Evolutionary conservation across 2,797 vertebrate genomes (phyloP).

Genomic region (Acanthis flammea): DNA sequence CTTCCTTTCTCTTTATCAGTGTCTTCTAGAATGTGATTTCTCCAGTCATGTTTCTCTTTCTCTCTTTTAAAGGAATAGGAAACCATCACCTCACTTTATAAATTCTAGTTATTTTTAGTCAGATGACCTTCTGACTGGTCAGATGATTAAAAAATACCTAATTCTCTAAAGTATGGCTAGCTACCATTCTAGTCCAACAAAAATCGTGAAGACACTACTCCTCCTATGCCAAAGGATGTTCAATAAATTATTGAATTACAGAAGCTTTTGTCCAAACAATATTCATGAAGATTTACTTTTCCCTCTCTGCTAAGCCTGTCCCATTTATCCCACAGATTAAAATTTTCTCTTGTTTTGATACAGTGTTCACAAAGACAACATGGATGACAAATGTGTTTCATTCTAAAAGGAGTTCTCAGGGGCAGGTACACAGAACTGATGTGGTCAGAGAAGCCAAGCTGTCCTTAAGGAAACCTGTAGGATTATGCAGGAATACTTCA

Average conservation of each 20-base stretch:
- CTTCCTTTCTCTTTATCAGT: not conserved
- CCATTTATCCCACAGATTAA: not conserved
- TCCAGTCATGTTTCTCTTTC: not conserved
- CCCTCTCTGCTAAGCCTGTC: not conserved
- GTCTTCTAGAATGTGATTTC: not conserved
- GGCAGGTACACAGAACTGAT: not conserved
- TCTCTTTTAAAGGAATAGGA: not conserved
- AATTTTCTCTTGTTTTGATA: not conserved
- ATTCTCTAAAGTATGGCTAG: not conserved
- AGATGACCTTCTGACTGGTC: not conserved
- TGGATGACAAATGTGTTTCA: not conserved
- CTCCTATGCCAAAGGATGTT: not conserved
- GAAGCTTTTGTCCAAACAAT: not conserved
- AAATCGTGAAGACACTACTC: not conserved
- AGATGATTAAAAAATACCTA: not conserved
- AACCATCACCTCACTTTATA: not conserved
- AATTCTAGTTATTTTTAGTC: not conserved
- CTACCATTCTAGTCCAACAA: not conserved
- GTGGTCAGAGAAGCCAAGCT: not conserved
- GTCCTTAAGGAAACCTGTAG: not conserved
- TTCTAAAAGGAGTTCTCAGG: not conserved
- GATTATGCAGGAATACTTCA: not conserved
- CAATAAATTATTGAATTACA: not conserved
- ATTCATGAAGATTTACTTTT: not conserved
- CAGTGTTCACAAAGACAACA: not conserved